These are phyloP conservation scores for Limnephilus rhombicus DNA, from an alignment of 2,888 invertebrate species.

Conservation along the genomic window DNA sequence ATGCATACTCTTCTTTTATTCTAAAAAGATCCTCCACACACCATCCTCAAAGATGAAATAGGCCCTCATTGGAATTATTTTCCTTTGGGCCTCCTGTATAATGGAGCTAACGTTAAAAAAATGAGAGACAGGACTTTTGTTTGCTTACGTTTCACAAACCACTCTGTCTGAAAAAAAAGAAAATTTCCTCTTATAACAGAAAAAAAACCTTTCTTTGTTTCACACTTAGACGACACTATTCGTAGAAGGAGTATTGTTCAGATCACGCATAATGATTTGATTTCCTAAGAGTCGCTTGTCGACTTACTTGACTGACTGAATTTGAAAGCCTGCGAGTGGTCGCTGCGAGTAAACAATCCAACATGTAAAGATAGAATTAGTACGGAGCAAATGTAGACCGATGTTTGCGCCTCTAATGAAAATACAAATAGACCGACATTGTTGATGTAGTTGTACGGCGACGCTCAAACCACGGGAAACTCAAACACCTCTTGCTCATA, in stretches of 20 bases:
- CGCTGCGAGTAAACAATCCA: constrained; percentile 13
- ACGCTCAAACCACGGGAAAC: constrained; percentile 51
- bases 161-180: too few species aligned
- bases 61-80: too few species aligned
- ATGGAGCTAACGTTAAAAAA: too few species aligned
- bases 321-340: constrained; percentile 16
- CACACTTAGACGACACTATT: background rate
- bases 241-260: background rate
- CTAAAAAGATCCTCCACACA: too few species aligned
- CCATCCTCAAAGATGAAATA: too few species aligned
- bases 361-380: constrained; percentile 38
- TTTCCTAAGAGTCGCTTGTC: background rate
- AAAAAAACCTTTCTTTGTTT: background rate
- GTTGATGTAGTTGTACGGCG: constrained; percentile 13
- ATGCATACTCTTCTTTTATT: too few species aligned
- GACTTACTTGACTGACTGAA: background rate
- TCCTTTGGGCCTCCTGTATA: too few species aligned
- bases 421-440: constrained; percentile 51
- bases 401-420: constrained; percentile 53
- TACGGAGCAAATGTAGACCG: constrained; percentile 36
- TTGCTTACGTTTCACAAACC: too few species aligned
- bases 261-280: background rate
- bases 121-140: too few species aligned
- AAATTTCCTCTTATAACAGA: background rate
- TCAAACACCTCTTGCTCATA: constrained; percentile 43